Evolutionary conservation across 1,140 invertebrate species (phyloP), one percentile per base, ranked within the genome.

Genomic region (Cecropterus lyciades): DNA sequence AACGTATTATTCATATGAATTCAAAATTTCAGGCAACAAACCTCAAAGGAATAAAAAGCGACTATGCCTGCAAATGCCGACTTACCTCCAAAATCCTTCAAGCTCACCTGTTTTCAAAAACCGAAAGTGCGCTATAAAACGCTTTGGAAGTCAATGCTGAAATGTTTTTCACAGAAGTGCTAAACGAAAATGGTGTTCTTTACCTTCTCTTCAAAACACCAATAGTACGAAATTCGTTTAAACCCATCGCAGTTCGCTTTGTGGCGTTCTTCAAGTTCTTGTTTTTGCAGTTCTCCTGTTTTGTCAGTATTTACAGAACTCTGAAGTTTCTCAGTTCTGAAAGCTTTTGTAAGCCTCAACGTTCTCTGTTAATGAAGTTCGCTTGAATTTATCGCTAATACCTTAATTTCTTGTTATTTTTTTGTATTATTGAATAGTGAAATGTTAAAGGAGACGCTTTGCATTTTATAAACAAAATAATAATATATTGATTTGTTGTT

Each of bases 201-300:
- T 14, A 46, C 3, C 14, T 24, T 45, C 16, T 11, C 11, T 11
- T 3, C 42, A 42, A 59, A 46, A 59, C 20, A 45, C 46, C 55
- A 59, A 59, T 59, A 59, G 55, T 59, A 45, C 42, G 27, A 55
- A 55, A 55, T 55, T 55, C 52, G 52, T 55, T 55, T 40, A 27
- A 59, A 59, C 55, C 42, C 40, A 59, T 59, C 20, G 27, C n/a
- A 46, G 42, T 46, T 46, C 55, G 55, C 55, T 59, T 59, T 59
- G 40, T 59, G 42, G 40, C 42, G 30, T 52, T 14, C 40, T 14
- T 55, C 27, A 17, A 9, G 24, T 17, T 33, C 42, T 33, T 59
- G 56, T 59, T 59, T 59, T 59, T 59, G 56, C 17, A 59, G 43
- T 43, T 45, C 42, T 46, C 9, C 56, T 11, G 24, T 59, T 59